Evolutionary conservation across 2,113 vertebrate species (phyloP), one percentile per base, ranked within the genome.

Genomic region (Silurus meridionalis): DNA sequence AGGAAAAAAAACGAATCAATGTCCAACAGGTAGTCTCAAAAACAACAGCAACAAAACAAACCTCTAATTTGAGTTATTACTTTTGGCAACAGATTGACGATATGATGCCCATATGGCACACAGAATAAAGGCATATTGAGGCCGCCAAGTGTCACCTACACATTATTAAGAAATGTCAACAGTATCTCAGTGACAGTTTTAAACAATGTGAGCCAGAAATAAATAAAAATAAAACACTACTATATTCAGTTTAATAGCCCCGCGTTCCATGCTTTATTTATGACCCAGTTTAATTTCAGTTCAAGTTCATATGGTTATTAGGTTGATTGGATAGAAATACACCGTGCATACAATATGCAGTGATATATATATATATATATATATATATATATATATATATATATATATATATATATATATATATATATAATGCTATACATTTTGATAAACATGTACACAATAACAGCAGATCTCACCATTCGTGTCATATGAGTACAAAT

Each of bases 91-190:
- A 61, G 78, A 80, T 80, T 48, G 78, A 48, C 28, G 17, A 48
- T 48, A 60, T 61, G 78, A 15, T 57, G 23, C 74, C 66, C 17
- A 85, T 79, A 28, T 78, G 83, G 23, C 23, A 85, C 46, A 37
- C 60, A 78, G 58, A 37, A 84, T 37, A 21, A 63, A 46, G 63
- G 75, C 83, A 63, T 78, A 77, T 67, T 79, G 61, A 66, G 50
- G 8, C 74, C 61, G 8, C 50, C 48, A 85, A 37, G 61, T 37
- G 60, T 85, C 84, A 57, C 74, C 15, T 78, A 55, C 83, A 80
- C 60, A 66, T 55, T 84, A 61, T 77, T 84, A 61, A 75, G 57
- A 77, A 77, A 61, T 28, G 13, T 53, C 28, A 77, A 52, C 60
- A 63, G 37, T 37, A 75, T 78, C 58, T 19, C 46, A n/a, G 46